phyloP scores from a whole-genome alignment of 2,888 invertebrate species.

The Pristionchus mayeri region DNA sequence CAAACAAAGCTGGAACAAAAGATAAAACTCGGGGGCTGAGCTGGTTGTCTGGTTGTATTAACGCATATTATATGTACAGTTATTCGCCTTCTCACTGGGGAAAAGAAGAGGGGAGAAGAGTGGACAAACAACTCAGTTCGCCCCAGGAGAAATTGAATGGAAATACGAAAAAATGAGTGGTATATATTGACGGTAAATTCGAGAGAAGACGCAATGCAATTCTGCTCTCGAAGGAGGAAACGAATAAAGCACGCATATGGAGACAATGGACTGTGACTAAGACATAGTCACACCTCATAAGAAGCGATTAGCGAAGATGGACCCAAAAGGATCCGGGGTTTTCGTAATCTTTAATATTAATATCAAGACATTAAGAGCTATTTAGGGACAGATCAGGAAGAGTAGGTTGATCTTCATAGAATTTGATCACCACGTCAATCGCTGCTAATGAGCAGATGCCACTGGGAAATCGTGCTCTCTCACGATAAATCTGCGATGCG shows the following conservation, averaged over 20 bases:
- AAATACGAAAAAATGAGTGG: too few relatives aligned
- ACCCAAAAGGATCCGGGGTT: too few relatives aligned
- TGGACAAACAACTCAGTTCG: background rate
- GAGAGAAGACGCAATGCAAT: background rate
- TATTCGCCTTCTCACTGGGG: background rate
- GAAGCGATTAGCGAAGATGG: constrained; percentile 1
- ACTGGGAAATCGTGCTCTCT: too few relatives aligned
- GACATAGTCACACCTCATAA: background rate
- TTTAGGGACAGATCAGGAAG: too few relatives aligned
- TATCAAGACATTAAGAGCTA: too few relatives aligned
- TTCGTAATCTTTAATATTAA: too few relatives aligned
- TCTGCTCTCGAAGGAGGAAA: background rate
- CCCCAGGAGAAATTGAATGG: constrained; percentile 10
- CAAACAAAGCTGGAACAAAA: background rate
- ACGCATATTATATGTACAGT: constrained; percentile 25
- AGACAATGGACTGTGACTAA: background rate
- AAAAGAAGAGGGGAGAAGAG: background rate
- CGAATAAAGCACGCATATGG: background rate
- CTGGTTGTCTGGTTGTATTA: background rate
- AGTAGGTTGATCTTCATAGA: too few relatives aligned
- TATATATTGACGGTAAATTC: too few relatives aligned
- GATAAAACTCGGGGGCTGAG: too few relatives aligned
- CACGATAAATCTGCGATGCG: too few relatives aligned
- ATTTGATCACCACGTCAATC: too few relatives aligned
- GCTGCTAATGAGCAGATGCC: too few relatives aligned